Evolutionary conservation across 2,113 vertebrate genomes (phyloP), one percentile per base, ranked within the genome.

Genomic region (Stictonetta naevosa): DNA sequence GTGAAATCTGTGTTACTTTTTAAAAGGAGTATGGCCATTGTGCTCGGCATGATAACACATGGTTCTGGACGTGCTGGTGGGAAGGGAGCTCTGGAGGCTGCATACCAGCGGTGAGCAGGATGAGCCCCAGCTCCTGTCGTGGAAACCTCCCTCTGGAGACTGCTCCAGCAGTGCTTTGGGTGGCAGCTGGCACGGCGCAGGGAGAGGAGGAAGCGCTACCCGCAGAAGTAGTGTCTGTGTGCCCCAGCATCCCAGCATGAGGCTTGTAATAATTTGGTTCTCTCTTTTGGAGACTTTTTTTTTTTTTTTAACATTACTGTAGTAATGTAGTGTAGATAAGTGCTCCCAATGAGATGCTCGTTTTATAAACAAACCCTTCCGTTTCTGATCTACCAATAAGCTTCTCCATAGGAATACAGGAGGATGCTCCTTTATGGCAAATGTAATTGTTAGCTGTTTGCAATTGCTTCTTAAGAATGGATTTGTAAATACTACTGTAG

Each of bases 1-100:
- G 5, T 10, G 28, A 42, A 63, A 72, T 23, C 33, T 33, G 6
- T 36, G 36, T 15, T 56, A 67, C 28, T 22, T 48, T 52, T 60
- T 74, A 38, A 38, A 56, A 64, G n/a, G 25, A 42, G 5, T 1
- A 0, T 21, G 20, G 16, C 28, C 1, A 3, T 22, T 19, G 42
- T 56, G 62, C 38, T n/a, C 9, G 8, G 25, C 33, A 56, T 26
- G 20, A 64, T 64, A 92, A 50, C 59, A 50, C 11, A 10, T 21
- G 33, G 8, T 59, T 63, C 63, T 58, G 74, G 36, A 38, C 12
- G 5, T 7, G 8, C 56, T 52, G 60, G n/a, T 48, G 29, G 29
- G 52, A 90, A 76, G 6, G 36, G 23, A 23, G 17, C 7, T 48
- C 46, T 48, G 42, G 46, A 46, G 46, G 46, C 46, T 46, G 46